Base-by-base conservation (phyloP, 1,140 invertebrate genomes). In the Ephestia elutella region DNA sequence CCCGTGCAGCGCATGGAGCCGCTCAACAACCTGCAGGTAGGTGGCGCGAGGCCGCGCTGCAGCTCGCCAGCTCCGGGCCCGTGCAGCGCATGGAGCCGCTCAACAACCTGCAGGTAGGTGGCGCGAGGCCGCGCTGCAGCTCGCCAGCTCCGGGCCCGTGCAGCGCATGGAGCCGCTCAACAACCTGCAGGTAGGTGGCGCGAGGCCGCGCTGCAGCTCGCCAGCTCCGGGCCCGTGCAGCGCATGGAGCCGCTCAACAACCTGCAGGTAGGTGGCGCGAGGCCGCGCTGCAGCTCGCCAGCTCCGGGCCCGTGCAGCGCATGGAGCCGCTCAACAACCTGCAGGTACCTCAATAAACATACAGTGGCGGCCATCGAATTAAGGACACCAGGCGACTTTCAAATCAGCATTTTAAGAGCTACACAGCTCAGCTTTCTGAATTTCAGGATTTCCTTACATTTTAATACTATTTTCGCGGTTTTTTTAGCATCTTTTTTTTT, bases 261-360 rank as follows among this genome's bases (percentile, higher is more conserved):
- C 90, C 87, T 99, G 50, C 97, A 99, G 92, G 94, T 95, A 9
- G n/a, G n/a, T n/a, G 93, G 91, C 60, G 92, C 93, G 96, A 97
- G 78, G 92, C 93, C 0, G 93, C 92, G 56, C 84, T 99, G 20
- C 85, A 92, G 1, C 89, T 99, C 13, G 94, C 92, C 63, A 96
- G 95, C 5, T 92, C 90, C 59, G 98, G 98, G n/a, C 95, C 96
- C 44, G 94, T 99, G 19, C 96, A 98, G 87, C 93, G 96, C 56
- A 99, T 99, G 97, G 97, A 99, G 53, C 98, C 98, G 7, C 90
- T 99, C 0, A 99, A 96, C 63, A 99, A 98, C 90, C 87, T 99
- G 50, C 97, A 99, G 92, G 94, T 95, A 9, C 30, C 3, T 32
- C 3, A 1, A 10, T 10, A 28, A 3, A 5, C 8, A 28, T n/a